phyloP scores from a whole-genome alignment of 92 coral and sea anemone genomes.

The Blastomussa wellsi region DNA sequence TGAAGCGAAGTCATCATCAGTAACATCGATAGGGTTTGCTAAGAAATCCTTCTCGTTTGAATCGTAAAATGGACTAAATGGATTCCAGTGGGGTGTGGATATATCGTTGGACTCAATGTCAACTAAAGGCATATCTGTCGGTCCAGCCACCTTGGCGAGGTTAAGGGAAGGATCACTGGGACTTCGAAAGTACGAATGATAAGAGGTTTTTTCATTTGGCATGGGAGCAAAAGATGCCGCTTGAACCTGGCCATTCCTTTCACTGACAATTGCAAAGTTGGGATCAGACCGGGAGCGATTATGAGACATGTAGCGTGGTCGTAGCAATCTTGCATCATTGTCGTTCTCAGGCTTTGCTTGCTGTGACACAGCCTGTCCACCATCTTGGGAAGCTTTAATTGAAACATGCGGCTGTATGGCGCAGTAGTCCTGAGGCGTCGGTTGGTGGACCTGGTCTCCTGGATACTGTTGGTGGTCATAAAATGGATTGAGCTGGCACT shows the following conservation, averaged over 20 bases:
- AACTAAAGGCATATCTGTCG: constrained; percentile 57
- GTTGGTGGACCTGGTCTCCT: not conserved
- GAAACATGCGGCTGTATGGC: constrained; percentile 27
- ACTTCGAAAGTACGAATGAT: constrained; percentile 61
- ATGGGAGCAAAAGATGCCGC: constrained; percentile 16
- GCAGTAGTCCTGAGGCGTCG: constrained; percentile 1
- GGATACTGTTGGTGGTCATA: constrained; percentile 27
- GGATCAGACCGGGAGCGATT: constrained; percentile 83
- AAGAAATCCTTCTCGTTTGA: constrained; percentile 53
- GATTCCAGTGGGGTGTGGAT: constrained; percentile 78
- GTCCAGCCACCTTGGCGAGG: constrained; percentile 41
- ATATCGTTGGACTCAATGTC: constrained; percentile 56
- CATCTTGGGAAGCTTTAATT: constrained; percentile 10
- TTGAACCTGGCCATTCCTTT: constrained; percentile 17
- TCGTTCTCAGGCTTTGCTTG: constrained; percentile 30
- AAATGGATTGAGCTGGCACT: constrained; percentile 47
- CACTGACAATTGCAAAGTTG: constrained; percentile 57
- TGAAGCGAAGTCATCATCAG: constrained; percentile 78
- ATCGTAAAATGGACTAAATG: constrained; percentile 84
- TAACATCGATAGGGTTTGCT: constrained; percentile 18
- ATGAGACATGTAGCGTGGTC: constrained; percentile 75
- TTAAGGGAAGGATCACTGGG: constrained; percentile 84
- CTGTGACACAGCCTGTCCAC: not conserved
- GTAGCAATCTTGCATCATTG: constrained; percentile 20
- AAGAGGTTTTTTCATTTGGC: constrained; percentile 18